Evolutionary conservation across 2,113 vertebrate species (phyloP).

Genomic region (Otocyon megalotis): DNA sequence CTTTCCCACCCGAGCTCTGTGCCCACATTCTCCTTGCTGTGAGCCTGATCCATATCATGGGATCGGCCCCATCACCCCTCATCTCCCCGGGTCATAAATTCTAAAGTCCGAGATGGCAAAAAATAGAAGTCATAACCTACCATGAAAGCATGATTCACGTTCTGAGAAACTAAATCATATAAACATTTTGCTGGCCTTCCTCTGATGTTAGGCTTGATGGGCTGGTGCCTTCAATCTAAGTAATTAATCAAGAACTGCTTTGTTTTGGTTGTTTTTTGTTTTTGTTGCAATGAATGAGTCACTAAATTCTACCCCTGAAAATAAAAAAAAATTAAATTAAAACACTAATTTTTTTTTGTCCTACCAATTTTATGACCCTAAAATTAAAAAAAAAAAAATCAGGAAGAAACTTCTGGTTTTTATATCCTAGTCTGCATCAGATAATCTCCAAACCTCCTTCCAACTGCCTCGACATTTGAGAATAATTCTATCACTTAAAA

Average conservation of each 20-base stretch:
- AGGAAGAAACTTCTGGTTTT: not conserved
- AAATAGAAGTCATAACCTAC: not conserved
- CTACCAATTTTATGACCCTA: not conserved
- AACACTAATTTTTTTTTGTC: not conserved
- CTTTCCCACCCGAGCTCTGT: not conserved
- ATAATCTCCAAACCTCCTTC: not conserved
- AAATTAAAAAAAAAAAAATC: not conserved
- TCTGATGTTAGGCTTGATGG: accelerated
- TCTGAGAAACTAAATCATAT: not conserved
- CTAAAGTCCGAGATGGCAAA: not conserved
- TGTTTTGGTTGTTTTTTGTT: no score
- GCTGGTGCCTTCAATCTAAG: not conserved
- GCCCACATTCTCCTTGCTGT: not conserved
- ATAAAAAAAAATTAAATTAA: not conserved
- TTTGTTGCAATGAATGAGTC: not conserved
- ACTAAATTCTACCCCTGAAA: not conserved
- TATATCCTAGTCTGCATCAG: not conserved
- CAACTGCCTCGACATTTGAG: accelerated
- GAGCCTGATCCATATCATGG: accelerated
- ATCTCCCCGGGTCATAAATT: not conserved
- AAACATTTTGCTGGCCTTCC: not conserved
- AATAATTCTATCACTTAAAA: not conserved
- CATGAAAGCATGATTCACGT: not conserved
- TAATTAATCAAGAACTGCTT: not conserved
- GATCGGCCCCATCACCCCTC: accelerated